Base-by-base conservation (phyloP, 2,113 vertebrate species). In the Gymnogyps californianus region DNA sequence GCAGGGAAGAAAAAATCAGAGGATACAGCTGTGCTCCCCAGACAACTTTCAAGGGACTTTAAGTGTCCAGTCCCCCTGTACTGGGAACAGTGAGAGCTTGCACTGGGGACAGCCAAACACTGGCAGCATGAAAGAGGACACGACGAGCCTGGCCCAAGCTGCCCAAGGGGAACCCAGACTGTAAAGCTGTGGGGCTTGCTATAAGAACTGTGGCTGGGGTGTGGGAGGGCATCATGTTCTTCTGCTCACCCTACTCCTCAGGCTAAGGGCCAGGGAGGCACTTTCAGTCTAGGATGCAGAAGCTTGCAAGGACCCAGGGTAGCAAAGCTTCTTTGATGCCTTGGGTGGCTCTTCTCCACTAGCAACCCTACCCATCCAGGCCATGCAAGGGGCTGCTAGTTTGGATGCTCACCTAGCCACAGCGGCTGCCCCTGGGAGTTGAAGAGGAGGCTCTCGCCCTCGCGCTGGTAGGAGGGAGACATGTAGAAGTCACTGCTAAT, bases 401-500 rank as follows among this genome's bases (percentile, higher is more conserved):
- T 61, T 32, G 93, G 75, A 70, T 58, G 92, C 98, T 98, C 97
- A 99, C 99, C 99, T 26, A 99, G 98, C 99, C 99, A 99, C 46
- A 99, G 98, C 0, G 99, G 99, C 94, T 99, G 99, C 25, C 99
- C 99, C 96, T 99, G 99, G 20, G 99, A 98, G 98, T 99, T 99
- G 97, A 99, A 99, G 57, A 99, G 99, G 71, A 99, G 98, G 93
- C 98, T 99, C 96, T 99, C 99, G 1, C 99, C 99, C 95, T 99
- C 99, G 46, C 98, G 98, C 98, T 99, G 99, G 97, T 99, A 99
- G 93, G 99, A 98, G 8, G 99, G 99, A 32, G 99, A 99, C 97
- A 98, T 80, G 66, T 99, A 99, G 98, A 98, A 98, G 97, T 99
- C 99, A 2, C 99, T 99, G 98, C 99, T 99, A 97, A 99, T 99